Base-by-base conservation (phyloP, 1,140 invertebrate genomes). In the Propsilocerus akamusi region DNA sequence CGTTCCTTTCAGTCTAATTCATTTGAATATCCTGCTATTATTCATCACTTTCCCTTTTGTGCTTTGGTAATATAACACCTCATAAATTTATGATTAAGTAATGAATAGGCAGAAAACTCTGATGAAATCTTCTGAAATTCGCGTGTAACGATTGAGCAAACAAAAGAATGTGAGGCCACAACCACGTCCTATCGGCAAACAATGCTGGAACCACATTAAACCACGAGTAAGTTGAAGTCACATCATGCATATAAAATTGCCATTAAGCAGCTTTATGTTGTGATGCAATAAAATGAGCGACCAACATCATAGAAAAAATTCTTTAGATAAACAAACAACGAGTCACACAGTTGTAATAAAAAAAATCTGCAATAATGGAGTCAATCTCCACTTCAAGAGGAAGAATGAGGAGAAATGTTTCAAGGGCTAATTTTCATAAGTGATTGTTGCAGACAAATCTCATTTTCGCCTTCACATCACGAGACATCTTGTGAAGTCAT, bases 391-490 rank as follows among this genome's bases (percentile, higher is more conserved):
- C 20, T 7, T 41, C 22, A 20, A 20, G 34, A 8, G 34, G 14
- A 20, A 41, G 8, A 3, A 41, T 41, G 22, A 41, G 22, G 22
- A 20, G 10, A 20, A 6, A 5, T 41, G n/a, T n/a, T n/a, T n/a
- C n/a, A n/a, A n/a, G n/a, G n/a, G 34, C 34, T 41, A 41, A 41
- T 41, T 41, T 41, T 41, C 34, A 41, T 41, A 41, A 41, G 34
- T 41, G 34, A 41, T 41, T 41, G 17, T 41, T 41, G 34, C 34
- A 41, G 14, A 37, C 11, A 37, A 41, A 41, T 41, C 34, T 41
- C 34, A 41, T 41, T 41, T 41, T 41, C 14, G 22, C 22, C 34
- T 20, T n/a, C 34, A 41, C 17, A 7, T 41, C 34, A n/a, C 11
- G 28, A n/a, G 10, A 12, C 14, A n/a, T 12, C 34, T 41, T 17